phyloP scores from a whole-genome alignment of 1,140 invertebrate genomes.

The Trachelipus rathkii region DNA sequence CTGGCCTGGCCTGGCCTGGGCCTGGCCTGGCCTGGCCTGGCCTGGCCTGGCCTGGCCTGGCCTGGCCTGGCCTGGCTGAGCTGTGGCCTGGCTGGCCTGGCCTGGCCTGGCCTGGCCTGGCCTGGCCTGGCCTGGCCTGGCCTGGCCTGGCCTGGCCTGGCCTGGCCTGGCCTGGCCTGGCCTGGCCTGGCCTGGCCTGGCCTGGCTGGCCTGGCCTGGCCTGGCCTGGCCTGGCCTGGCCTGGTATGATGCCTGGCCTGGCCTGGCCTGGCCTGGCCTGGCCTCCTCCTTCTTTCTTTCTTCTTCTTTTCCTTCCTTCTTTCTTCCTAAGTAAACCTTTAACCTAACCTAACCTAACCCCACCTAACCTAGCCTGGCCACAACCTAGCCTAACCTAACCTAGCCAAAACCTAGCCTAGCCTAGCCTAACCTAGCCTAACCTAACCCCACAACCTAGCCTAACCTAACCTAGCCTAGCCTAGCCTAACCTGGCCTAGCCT shows the following conservation, averaged over 20 bases:
- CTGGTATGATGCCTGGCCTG: slow-evolving; percentile 3
- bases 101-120: neutral
- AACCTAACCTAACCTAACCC: slow-evolving; percentile 13
- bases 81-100: neutral
- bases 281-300: neutral
- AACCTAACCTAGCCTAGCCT: neutral
- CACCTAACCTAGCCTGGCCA: neutral
- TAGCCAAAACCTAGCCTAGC: no score
- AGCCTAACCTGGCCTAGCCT: neutral
- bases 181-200: no score
- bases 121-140: slow-evolving; percentile 12
- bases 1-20: neutral
- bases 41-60: slow-evolving; percentile 7
- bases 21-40: slow-evolving; percentile 12
- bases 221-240: slow-evolving; percentile 8
- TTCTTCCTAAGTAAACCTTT: neutral
- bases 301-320: neutral
- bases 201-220: slow-evolving; percentile 12
- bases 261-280: slow-evolving; percentile 12
- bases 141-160: slow-evolving; percentile 12
- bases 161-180: slow-evolving; percentile 12
- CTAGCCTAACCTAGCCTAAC: slow-evolving; percentile 13
- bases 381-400: slow-evolving; percentile 13
- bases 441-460: no score
- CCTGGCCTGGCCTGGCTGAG: slow-evolving; percentile 8